phyloP scores from a whole-genome alignment of 2,888 invertebrate genomes.

The Tetragonula carbonaria region DNA sequence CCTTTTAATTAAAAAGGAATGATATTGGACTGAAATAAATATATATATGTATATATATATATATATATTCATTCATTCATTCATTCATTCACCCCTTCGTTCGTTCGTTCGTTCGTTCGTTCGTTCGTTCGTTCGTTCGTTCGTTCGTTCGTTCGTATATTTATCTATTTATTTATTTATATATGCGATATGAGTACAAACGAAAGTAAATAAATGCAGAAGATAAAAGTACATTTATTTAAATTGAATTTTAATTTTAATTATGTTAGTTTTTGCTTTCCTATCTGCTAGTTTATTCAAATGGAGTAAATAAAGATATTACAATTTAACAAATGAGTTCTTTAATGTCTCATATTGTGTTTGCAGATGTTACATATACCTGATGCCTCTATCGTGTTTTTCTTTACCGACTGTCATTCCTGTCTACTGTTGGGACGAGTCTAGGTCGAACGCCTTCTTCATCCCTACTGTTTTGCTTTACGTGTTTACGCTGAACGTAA shows the following conservation, averaged over 20 bases:
- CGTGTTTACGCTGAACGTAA: slow-evolving; percentile 87
- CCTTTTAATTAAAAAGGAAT: background rate
- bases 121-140: no score
- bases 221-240: no score
- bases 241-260: no score
- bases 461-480: slow-evolving; percentile 91
- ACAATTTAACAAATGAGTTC: background rate
- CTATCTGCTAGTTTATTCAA: no score
- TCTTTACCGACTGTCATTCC: slow-evolving; percentile 90
- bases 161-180: background rate
- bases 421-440: slow-evolving; percentile 89
- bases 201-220: background rate
- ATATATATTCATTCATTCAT: no score
- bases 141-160: no score
- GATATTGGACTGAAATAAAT: background rate
- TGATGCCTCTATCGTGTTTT: slow-evolving; percentile 90
- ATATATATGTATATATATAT: no score
- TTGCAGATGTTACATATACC: slow-evolving; percentile 87
- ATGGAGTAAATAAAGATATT: background rate
- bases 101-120: no score
- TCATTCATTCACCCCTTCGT: no score
- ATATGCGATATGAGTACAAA: background rate
- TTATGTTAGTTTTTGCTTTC: no score
- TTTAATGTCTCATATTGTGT: background rate
- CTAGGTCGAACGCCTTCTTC: slow-evolving; percentile 87